Evolutionary conservation across 1,140 invertebrate species (phyloP).

Genomic region (Drosophila pruinosa): DNA sequence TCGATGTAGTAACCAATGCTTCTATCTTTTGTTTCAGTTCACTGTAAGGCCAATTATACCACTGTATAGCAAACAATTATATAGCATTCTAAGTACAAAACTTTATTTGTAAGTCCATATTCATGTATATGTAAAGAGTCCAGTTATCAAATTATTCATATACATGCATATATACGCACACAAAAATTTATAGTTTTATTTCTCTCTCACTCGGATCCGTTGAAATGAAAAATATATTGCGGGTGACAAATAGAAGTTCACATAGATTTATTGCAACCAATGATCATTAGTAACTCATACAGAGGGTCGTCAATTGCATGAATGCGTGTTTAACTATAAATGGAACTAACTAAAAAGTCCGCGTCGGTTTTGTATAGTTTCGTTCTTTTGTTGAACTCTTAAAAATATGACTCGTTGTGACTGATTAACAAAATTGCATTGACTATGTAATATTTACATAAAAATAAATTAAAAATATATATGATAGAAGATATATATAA

Average conservation of each 20-base stretch:
- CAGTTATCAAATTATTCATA: constrained; percentile 21
- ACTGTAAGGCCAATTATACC: constrained; percentile 87
- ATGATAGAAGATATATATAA: constrained; percentile 12
- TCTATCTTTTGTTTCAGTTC: constrained; percentile 85
- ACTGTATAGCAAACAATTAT: constrained; percentile 51
- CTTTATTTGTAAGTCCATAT: constrained; percentile 21
- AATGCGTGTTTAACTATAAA: constrained; percentile 52
- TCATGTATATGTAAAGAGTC: constrained; percentile 31
- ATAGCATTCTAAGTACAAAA: constrained; percentile 27
- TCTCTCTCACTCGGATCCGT: constrained; percentile 3
- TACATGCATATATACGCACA: constrained; percentile 5
- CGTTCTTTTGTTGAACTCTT: constrained; percentile 15
- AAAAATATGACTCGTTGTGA: constrained; percentile 10
- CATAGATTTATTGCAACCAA: constrained; percentile 72
- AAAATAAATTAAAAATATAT: neutral
- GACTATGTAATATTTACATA: constrained; percentile 32
- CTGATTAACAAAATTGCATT: neutral
- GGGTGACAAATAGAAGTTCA: constrained; percentile 37
- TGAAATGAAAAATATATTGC: neutral
- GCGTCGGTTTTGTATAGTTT: constrained; percentile 4
- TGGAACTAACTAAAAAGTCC: constrained; percentile 17
- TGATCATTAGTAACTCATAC: constrained; percentile 58
- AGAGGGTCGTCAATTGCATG: constrained; percentile 34
- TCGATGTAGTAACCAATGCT: neutral
- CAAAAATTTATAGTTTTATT: neutral